Evolutionary conservation across 92 coral and sea anemone genomes (phyloP), one percentile per base, ranked within the genome.

Genomic region (Chrysogorgia sp.): DNA sequence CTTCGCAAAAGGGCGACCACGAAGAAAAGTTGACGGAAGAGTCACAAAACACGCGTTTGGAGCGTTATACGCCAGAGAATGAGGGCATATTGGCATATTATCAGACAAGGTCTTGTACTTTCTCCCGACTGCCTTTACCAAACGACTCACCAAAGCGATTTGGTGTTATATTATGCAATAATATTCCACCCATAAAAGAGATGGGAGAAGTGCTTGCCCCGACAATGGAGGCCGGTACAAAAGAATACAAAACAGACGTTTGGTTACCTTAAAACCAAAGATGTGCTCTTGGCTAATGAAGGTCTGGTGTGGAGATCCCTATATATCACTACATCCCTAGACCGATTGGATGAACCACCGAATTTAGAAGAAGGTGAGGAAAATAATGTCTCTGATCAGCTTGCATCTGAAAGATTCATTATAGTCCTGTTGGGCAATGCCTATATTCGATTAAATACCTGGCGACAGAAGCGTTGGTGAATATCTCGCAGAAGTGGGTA

Each of bases 401-500:
- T 82, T 8, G 80, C 53, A 9, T 71, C 82, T 32, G 62, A 79
- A 41, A 83, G 47, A 49, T 50, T 71, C 47, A 63, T 86, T n/a
- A 81, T 83, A n/a, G 91, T 88, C 64, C 53, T 79, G 2, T 63
- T 88, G 50, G 84, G 81, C 6, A 88, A 84, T 69, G 91, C 83
- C 31, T 80, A 84, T 58, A 70, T 81, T 49, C 58, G 77, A 63
- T 84, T 84, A 3, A 76, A 88, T 62, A 81, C 83, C 1, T 88
- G 88, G 92, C 77, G 88, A 68, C 88, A 88, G 53, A 82, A 82
- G 52, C 86, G 84, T 19, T 88, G 37, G 80, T 3, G 84, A 68
- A 32, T 86, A 22, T 23, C 79, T 72, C 13, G 55, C 65, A 71
- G 77, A 86, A 31, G 79, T 86, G 60, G 84, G 90, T 29, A 81